These are phyloP conservation scores for Ctenodactylus gundi DNA, from an alignment of 2,113 vertebrate species.

Conservation along the genomic window DNA sequence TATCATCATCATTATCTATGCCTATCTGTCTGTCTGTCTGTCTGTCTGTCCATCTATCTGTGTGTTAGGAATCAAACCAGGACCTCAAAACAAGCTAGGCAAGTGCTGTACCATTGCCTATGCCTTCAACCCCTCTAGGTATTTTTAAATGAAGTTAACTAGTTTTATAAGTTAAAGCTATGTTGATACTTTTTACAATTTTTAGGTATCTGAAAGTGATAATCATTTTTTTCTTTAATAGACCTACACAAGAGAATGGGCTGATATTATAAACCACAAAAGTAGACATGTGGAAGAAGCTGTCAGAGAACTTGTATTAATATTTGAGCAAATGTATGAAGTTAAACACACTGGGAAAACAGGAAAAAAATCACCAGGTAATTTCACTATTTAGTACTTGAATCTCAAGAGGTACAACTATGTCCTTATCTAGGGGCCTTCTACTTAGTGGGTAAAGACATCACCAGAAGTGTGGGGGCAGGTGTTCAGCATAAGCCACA, in stretches of 20 bases:
- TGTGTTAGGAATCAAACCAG: not conserved
- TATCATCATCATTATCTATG: too few relatives aligned
- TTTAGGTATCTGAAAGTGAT: constrained; percentile 29
- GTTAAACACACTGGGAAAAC: constrained; percentile 69
- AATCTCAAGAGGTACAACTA: not conserved
- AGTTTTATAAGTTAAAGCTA: not conserved
- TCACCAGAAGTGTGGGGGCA: not conserved
- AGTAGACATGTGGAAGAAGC: constrained; percentile 84
- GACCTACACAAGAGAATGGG: constrained; percentile 82
- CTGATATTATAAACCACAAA: constrained; percentile 84
- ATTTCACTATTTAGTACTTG: not conserved
- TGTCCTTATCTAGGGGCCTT: not conserved
- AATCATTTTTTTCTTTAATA: constrained; percentile 76
- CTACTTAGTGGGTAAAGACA: not conserved
- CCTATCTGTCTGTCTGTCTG: too few relatives aligned
- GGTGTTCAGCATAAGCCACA: not conserved
- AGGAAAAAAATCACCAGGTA: constrained; percentile 63
- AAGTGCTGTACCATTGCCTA: not conserved
- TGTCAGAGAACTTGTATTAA: constrained; percentile 83
- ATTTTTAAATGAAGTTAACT: constrained; percentile 6
- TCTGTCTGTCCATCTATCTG: not conserved
- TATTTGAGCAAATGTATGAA: constrained; percentile 85
- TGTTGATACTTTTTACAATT: not conserved
- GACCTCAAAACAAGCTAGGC: too few relatives aligned
- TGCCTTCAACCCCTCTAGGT: not conserved